Conservation (phyloP, 1,140 invertebrate species). For the Hyles vespertilio region DNA sequence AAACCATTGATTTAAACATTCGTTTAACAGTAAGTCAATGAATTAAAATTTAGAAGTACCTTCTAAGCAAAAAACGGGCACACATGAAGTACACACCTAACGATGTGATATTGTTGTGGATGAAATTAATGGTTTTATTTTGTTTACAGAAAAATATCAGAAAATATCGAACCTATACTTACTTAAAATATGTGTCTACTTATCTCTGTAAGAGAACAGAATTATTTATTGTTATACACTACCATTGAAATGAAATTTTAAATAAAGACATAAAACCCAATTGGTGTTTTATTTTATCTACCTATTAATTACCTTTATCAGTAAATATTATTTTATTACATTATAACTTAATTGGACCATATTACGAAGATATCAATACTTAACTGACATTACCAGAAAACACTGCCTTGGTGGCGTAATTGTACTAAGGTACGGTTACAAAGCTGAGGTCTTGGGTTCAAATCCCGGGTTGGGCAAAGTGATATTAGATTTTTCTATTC, state of each 20-base stretch:
- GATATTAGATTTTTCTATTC: no score
- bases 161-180: slow-evolving; percentile 46
- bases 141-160: slow-evolving; percentile 63
- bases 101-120: slow-evolving; percentile 70
- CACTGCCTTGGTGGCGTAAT: no score
- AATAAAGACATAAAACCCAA: slow-evolving; percentile 61
- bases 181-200: slow-evolving; percentile 45
- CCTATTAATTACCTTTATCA: not conserved
- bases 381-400: no score
- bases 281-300: slow-evolving; percentile 12
- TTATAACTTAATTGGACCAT: no score
- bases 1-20: not conserved
- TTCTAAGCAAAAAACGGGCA: slow-evolving; percentile 46
- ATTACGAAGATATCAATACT: no score
- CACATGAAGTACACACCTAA: slow-evolving; percentile 60
- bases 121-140: slow-evolving; percentile 68
- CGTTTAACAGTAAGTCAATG: not conserved
- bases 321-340: not conserved
- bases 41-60: not conserved
- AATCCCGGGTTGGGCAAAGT: no score
- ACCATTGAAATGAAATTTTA: slow-evolving; percentile 67
- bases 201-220: slow-evolving; percentile 65
- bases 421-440: no score
- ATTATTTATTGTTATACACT: slow-evolving; percentile 73
- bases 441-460: no score